Percentiles rank a stretch among this genome's conserved stretches.
Evolutionary conservation across 1,140 invertebrate genomes (phyloP).

Genomic region (Lycorma delicatula): DNA sequence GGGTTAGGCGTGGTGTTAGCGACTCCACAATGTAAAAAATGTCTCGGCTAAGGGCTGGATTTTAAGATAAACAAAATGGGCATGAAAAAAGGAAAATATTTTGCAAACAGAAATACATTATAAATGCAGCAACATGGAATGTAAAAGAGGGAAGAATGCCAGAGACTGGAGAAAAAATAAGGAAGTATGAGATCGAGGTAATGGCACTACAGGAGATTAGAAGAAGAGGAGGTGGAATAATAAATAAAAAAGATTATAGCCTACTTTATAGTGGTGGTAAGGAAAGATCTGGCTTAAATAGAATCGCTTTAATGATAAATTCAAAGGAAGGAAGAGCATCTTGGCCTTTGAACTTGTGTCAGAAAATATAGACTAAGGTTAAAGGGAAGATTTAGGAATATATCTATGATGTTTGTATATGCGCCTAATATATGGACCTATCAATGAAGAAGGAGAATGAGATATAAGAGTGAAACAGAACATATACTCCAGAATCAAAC

Average conservation of each 20-base stretch:
- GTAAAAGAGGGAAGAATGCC: background rate
- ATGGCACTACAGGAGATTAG: too few species aligned
- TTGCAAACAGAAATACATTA: background rate
- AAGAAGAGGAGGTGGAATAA: background rate
- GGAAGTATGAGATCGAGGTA: background rate
- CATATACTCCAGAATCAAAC: too few species aligned
- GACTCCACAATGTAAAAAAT: background rate
- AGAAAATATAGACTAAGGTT: background rate
- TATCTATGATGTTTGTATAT: background rate
- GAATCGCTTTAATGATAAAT: too few species aligned
- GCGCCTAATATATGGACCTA: too few species aligned
- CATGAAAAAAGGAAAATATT: background rate
- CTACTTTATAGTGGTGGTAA: background rate
- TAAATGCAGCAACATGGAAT: background rate
- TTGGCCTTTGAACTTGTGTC: background rate
- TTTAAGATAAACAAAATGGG: background rate
- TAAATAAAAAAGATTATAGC: background rate
- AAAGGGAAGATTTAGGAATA: background rate
- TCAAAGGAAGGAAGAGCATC: too few species aligned
- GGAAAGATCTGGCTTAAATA: background rate
- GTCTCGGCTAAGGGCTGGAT: background rate
- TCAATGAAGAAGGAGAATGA: too few species aligned
- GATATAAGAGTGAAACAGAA: too few species aligned
- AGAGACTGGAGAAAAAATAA: background rate
- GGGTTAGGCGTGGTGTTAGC: too few species aligned